These are phyloP conservation scores for Trematomus loennbergii DNA, from an alignment of 2,113 vertebrate genomes.

Conservation along the genomic window DNA sequence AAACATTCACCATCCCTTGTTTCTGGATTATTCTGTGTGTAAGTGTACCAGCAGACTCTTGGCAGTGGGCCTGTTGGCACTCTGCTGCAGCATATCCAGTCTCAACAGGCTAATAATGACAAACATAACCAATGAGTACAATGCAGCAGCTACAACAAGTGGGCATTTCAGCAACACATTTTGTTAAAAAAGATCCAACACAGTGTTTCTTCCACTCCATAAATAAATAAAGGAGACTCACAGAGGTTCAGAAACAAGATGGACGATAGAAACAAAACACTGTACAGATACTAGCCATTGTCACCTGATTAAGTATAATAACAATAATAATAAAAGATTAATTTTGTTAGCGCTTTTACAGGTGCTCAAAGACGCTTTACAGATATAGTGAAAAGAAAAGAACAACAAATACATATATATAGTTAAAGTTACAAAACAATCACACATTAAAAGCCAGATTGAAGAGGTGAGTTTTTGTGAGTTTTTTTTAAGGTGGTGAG, in stretches of 20 bases:
- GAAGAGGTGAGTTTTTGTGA: too few relatives aligned
- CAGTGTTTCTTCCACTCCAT: slow-evolving; percentile 41
- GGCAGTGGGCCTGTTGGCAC: slow-evolving; percentile 38
- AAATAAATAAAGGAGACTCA: slow-evolving; percentile 41
- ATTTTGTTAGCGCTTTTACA: too few relatives aligned
- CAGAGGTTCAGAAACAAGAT: slow-evolving; percentile 30
- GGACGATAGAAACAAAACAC: slow-evolving; percentile 22
- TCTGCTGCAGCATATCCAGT: slow-evolving; percentile 29
- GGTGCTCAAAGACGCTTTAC: too few relatives aligned
- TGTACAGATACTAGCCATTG: slow-evolving; percentile 32
- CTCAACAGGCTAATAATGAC: slow-evolving; percentile 57
- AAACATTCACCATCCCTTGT: background rate
- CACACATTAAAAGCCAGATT: too few relatives aligned
- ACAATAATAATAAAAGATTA: too few relatives aligned
- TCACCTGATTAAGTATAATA: slow-evolving; percentile 61
- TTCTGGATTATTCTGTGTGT: slow-evolving; percentile 14
- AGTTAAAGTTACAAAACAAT: too few relatives aligned
- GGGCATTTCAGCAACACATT: slow-evolving; percentile 36
- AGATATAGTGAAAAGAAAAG: too few relatives aligned
- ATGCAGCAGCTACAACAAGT: slow-evolving; percentile 48
- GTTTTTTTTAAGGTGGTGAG: too few relatives aligned
- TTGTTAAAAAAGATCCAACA: slow-evolving; percentile 33
- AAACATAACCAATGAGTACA: slow-evolving; percentile 39
- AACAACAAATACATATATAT: too few relatives aligned
- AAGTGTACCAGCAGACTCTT: slow-evolving; percentile 30